Evolutionary conservation across 1,140 invertebrate genomes (phyloP).

Genomic region (Kradibia gibbosae): DNA sequence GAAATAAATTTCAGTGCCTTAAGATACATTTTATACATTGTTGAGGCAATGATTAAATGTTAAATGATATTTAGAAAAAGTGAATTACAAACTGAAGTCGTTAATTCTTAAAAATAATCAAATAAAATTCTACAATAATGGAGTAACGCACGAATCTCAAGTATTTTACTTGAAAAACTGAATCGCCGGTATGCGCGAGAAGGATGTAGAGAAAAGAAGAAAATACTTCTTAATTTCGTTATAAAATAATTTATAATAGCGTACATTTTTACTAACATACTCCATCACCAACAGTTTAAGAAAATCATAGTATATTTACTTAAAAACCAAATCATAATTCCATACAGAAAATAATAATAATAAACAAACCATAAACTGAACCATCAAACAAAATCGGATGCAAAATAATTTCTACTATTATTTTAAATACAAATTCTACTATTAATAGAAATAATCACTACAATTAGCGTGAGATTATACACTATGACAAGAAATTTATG

Average conservation of each 20-base stretch:
- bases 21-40: neutral
- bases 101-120: neutral
- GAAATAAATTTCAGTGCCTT: neutral
- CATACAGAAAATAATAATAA: constrained; percentile 45
- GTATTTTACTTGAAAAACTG: constrained; percentile 13
- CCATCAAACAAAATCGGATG: constrained; percentile 54
- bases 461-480: neutral
- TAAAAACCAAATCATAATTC: constrained; percentile 23
- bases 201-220: constrained; percentile 37
- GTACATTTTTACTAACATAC: constrained; percentile 59
- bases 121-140: neutral
- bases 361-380: constrained; percentile 53
- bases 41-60: neutral
- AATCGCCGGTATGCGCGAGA: constrained; percentile 44
- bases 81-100: neutral
- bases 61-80: neutral
- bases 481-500: neutral
- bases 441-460: constrained; percentile 29
- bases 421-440: constrained; percentile 52
- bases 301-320: constrained; percentile 47
- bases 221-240: constrained; percentile 34
- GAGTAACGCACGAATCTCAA: neutral
- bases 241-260: constrained; percentile 30
- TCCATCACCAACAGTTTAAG: constrained; percentile 64
- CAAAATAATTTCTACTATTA: constrained; percentile 43